Conservation (phyloP, 1,140 invertebrate species). For the Nephotettix cincticeps region DNA sequence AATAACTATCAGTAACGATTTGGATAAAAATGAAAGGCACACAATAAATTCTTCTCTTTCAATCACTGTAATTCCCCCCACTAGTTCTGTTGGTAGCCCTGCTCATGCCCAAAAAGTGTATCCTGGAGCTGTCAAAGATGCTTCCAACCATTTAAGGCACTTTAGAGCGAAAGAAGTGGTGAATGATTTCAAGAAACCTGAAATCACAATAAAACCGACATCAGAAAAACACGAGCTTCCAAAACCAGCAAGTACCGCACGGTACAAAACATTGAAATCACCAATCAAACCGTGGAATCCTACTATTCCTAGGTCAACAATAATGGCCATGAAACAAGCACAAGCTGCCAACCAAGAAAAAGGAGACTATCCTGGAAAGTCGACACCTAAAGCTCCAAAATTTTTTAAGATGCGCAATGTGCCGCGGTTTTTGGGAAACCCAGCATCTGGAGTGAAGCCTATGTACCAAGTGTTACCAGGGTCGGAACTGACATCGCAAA, state of each 20-base stretch:
- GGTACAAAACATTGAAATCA: slow-evolving; percentile 57
- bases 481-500: slow-evolving; percentile 5
- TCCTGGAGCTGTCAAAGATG: slow-evolving; percentile 16
- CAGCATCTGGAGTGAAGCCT: slow-evolving; percentile 60
- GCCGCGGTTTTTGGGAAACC: slow-evolving; percentile 59
- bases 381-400: slow-evolving; percentile 52
- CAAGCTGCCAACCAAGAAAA: slow-evolving; percentile 34
- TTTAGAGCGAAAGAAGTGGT: background rate
- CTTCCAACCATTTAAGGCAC: background rate
- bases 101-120: slow-evolving; percentile 14
- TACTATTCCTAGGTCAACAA: slow-evolving; percentile 53
- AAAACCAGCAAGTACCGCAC: slow-evolving; percentile 40
- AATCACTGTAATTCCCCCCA: too few species aligned
- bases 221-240: slow-evolving; percentile 27
- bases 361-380: slow-evolving; percentile 44
- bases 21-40: too few species aligned
- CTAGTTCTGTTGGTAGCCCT: background rate
- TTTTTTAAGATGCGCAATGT: slow-evolving; percentile 61
- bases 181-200: background rate
- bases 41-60: too few species aligned
- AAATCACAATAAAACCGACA: background rate
- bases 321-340: slow-evolving; percentile 49
- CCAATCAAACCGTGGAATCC: slow-evolving; percentile 61
- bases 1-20: too few species aligned
- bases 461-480: slow-evolving; percentile 52